Evolutionary conservation across 2,113 vertebrate species (phyloP), one percentile per base, ranked within the genome.

Genomic region (Lasiurus cinereus): DNA sequence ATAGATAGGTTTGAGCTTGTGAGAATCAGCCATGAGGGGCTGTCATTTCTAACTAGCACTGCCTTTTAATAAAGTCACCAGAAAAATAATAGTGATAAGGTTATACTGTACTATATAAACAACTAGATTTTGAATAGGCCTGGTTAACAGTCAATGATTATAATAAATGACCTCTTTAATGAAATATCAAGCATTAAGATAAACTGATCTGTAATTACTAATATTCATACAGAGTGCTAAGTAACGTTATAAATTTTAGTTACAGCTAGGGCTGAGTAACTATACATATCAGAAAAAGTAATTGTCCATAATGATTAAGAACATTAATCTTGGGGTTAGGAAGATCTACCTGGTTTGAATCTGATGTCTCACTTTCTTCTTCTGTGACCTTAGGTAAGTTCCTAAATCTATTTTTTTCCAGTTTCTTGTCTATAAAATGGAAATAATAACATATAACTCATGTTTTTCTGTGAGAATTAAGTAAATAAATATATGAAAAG

Each of bases 141-240:
- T 59, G 7, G 16, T 8, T 90, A 48, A 77, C 0, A 54, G 59
- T 78, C 21, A 54, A 2, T 69, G n/a, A 56, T 74, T 70, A 76
- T 67, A 72, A 62, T 79, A 80, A 80, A 70, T 50, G 9, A 48
- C 16, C 21, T 90, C 31, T 83, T 90, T 88, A 73, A 29, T 85
- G 67, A 93, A 90, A 83, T 83, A 92, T 56, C 12, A 72, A 62
- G 9, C 10, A 36, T 66, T 87, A 72, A 16, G 52, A 84, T 90
- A 13, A 83, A 73, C 5, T 62, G 14, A 82, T 62, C 24, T 62
- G 24, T 82, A 62, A 54, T 88, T 88, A 96, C 6, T 73, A 90
- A 24, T 46, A 78, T 52, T 72, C 7, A 62, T n/a, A 64, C 9
- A 62, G 67, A 73, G 29, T 27, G 59, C 74, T 92, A 92, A 95